Evolutionary conservation across 2,113 vertebrate species (phyloP), one percentile per base, ranked within the genome.

Genomic region (Marmota monax): DNA sequence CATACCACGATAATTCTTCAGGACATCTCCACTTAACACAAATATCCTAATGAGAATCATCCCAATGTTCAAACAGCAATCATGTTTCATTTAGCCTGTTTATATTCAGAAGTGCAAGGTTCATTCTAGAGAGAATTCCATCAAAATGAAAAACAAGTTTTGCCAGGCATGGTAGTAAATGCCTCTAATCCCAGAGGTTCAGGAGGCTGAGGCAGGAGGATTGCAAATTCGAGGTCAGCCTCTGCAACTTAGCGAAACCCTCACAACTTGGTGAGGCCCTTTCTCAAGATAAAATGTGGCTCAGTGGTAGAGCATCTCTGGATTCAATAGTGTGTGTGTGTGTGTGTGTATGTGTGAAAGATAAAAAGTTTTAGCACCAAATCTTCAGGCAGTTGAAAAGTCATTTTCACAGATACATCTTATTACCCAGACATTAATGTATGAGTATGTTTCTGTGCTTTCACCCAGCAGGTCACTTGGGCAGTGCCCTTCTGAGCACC

Each of bases 331-430:
- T 51, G 48, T 51, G 12, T 51, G 48, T 51, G 48, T 51, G 48
- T 51, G 48, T 51, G 48, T 51, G 11, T 8, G 8, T 20, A 3
- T 20, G 20, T 6, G 20, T 7, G 16, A 25, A 63, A 63, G 18
- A 70, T 48, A 90, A 67, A 73, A 86, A 53, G 53, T 65, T 88
- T 73, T 84, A 82, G 25, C 32, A 74, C 3, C 12, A 56, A n/a
- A 90, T 56, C 25, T 77, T 94, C 17, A 65, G 25, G 78, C 13
- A 67, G 61, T 78, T 39, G 61, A 34, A 74, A 74, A 74, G 32
- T 67, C 78, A 91, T 80, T 79, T 95, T 87, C 72, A 88, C 39
- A 94, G 83, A 84, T 72, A 53, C 39, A 65, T 53, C 65, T 6
- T 89, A 78, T 86, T 86, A 89, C 13, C 48, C 48, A 80, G 51